A percentile compares a stretch with the other conserved stretches of the same genome.
These are phyloP conservation scores for Lytechinus pictus DNA, from an alignment of 35 echinoderm and acorn worm genomes.

Conservation along the genomic window DNA sequence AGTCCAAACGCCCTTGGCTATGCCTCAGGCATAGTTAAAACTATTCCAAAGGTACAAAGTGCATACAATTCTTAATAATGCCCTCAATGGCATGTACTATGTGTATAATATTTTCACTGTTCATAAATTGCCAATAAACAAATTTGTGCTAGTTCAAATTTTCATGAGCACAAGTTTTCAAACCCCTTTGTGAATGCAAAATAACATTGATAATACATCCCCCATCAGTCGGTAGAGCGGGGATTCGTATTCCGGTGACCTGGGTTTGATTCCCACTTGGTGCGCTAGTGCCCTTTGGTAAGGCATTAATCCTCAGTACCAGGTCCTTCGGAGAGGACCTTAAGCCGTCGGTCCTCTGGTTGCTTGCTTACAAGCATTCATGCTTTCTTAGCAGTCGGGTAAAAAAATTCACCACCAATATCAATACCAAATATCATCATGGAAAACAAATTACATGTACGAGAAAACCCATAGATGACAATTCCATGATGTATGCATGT, in stretches of 20 bases:
- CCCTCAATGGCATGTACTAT: background rate
- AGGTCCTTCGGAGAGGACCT: too few relatives aligned
- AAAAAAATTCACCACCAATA: background rate
- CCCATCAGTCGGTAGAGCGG: background rate
- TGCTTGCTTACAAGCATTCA: background rate
- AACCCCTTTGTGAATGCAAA: too few relatives aligned
- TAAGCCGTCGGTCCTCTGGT: background rate
- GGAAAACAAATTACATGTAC: background rate
- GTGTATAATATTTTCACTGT: background rate
- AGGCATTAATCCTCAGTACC: too few relatives aligned
- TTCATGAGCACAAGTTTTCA: background rate
- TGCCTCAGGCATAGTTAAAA: background rate
- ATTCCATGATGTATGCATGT: background rate
- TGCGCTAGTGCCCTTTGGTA: too few relatives aligned
- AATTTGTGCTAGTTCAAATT: background rate
- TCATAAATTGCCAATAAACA: background rate
- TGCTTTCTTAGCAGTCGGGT: background rate
- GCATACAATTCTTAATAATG: background rate
- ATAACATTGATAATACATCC: background rate
- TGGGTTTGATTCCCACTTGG: too few relatives aligned
- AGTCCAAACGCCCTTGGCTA: background rate
- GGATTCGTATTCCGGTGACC: too few relatives aligned
- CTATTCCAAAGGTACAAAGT: background rate
- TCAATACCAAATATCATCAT: background rate
- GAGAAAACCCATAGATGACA: background rate